A percentile compares a stretch with the other conserved stretches of the same genome.
Evolutionary conservation across 1,140 invertebrate species (phyloP).

Genomic region (Zaprionus gabonicus): DNA sequence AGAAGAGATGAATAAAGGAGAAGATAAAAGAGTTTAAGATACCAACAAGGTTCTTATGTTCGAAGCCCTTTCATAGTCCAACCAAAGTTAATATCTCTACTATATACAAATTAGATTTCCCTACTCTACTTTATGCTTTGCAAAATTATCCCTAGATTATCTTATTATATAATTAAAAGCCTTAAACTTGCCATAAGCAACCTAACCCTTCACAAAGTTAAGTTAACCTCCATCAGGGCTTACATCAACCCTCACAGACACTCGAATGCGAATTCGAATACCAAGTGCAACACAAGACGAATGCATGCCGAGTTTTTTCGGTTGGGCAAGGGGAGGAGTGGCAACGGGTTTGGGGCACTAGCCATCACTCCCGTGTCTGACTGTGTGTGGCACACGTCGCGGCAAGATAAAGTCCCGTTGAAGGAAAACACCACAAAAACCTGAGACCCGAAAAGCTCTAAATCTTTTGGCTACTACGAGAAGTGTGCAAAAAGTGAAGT

Average conservation of each 20-base stretch:
- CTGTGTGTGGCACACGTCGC: slow-evolving; percentile 41
- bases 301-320: neutral
- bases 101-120: too few species aligned
- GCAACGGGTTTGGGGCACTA: neutral
- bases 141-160: too few species aligned
- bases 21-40: too few species aligned
- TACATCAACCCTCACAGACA: neutral
- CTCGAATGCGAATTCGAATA: neutral
- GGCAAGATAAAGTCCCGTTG: slow-evolving; percentile 48
- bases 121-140: too few species aligned
- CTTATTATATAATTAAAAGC: too few species aligned
- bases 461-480: slow-evolving; percentile 41
- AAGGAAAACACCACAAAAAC: slow-evolving; percentile 53
- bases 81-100: too few species aligned
- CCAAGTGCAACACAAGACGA: neutral
- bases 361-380: slow-evolving; percentile 24
- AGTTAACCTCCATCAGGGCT: neutral
- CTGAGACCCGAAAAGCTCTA: slow-evolving; percentile 51
- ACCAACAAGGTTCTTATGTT: too few species aligned
- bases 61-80: too few species aligned
- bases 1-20: too few species aligned
- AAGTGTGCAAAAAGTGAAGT: slow-evolving; percentile 2
- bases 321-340: neutral
- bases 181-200: too few species aligned
- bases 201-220: neutral